Conservation (phyloP, 2,797 vertebrate genomes). For the Tiaroga cobitis region DNA sequence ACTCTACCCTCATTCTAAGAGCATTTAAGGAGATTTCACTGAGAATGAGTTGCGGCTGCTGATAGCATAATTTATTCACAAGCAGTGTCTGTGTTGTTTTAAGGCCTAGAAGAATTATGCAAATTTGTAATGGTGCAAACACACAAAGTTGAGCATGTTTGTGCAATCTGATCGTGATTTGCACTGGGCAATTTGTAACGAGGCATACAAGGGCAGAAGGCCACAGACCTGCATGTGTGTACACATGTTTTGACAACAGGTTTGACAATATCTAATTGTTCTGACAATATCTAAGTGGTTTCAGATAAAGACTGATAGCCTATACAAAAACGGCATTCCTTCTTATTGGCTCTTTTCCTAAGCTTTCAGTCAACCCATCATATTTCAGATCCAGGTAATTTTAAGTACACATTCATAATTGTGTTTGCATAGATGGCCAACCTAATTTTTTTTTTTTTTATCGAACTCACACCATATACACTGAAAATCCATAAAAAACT, state of each 20-base stretch:
- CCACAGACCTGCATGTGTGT: not conserved
- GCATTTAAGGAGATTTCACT: slow-evolving; percentile 13
- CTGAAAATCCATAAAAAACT: not conserved
- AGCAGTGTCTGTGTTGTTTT: slow-evolving; percentile 26
- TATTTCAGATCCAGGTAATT: not conserved
- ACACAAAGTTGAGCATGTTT: slow-evolving; percentile 10
- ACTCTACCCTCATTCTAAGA: slow-evolving; percentile 7
- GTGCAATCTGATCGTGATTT: not conserved
- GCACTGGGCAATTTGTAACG: not conserved
- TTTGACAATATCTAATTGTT: not conserved
- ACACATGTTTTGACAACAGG: not conserved
- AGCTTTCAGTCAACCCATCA: not conserved
- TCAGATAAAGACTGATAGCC: not conserved
- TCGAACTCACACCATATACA: not conserved
- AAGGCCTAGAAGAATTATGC: slow-evolving; percentile 20
- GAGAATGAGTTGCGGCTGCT: slow-evolving; percentile 11
- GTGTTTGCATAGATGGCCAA: not conserved
- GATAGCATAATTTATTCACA: slow-evolving; percentile 29
- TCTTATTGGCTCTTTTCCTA: not conserved
- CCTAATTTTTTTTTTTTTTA: no score
- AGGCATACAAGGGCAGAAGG: not conserved
- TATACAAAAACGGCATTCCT: not conserved
- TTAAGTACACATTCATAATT: not conserved
- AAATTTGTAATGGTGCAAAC: slow-evolving; percentile 19
- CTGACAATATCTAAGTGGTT: not conserved